Conservation (phyloP, 2,113 vertebrate genomes). For the Gymnarchus niloticus region DNA sequence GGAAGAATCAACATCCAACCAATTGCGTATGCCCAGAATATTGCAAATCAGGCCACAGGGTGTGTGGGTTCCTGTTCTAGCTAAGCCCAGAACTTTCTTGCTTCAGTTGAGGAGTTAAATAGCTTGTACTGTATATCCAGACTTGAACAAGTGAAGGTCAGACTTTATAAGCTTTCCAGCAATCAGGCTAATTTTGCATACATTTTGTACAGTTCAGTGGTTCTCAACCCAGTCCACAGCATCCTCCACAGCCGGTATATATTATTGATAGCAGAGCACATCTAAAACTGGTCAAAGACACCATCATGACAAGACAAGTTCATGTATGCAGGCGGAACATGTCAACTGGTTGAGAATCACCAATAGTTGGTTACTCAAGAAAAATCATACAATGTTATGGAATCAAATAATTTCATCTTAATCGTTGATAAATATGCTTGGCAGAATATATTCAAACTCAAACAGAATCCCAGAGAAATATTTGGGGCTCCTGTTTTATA, state of each 20-base stretch:
- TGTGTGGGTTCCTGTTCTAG: background rate
- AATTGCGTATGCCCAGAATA: background rate
- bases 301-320: too few species aligned
- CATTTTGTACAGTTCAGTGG: too few species aligned
- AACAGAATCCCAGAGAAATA: background rate
- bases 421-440: background rate
- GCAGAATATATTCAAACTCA: too few species aligned
- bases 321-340: too few species aligned
- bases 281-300: too few species aligned
- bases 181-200: background rate
- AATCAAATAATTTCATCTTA: background rate
- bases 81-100: background rate
- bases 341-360: too few species aligned
- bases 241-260: too few species aligned
- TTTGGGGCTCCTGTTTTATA: background rate
- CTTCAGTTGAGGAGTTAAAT: background rate
- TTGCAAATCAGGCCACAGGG: background rate
- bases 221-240: too few species aligned
- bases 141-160: background rate
- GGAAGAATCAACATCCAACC: background rate
- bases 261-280: too few species aligned
- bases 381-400: background rate
- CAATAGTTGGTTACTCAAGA: too few species aligned
- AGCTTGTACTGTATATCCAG: background rate
- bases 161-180: background rate